Conservation (phyloP, 2,888 invertebrate species). For the Drosophila siamana region DNA sequence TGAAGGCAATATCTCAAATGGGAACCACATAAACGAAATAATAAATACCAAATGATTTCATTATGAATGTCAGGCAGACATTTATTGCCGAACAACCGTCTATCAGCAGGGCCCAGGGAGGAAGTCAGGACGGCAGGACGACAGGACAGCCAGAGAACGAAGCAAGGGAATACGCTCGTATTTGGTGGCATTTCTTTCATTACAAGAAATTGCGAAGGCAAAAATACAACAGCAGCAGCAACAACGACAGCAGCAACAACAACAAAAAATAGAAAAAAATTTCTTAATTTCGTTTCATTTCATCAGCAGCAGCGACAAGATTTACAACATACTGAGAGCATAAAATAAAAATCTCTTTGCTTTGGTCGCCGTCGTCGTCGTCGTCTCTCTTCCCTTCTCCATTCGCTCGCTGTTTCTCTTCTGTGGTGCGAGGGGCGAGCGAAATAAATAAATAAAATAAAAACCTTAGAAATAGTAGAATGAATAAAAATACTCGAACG, state of each 20-base stretch:
- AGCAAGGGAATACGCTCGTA: slow-evolving; percentile 1
- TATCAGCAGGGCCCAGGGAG: slow-evolving; percentile 12
- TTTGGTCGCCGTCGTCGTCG: slow-evolving; percentile 1
- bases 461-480: slow-evolving; percentile 67
- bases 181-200: slow-evolving; percentile 71
- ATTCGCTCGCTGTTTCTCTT: slow-evolving; percentile 10
- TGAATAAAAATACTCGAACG: slow-evolving; percentile 77
- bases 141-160: neutral
- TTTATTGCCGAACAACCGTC: slow-evolving; percentile 52
- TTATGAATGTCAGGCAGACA: slow-evolving; percentile 69
- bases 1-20: slow-evolving; percentile 75
- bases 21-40: slow-evolving; percentile 74
- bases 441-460: slow-evolving; percentile 70
- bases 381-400: slow-evolving; percentile 15
- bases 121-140: slow-evolving; percentile 1
- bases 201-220: slow-evolving; percentile 69
- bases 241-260: slow-evolving; percentile 21
- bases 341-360: slow-evolving; percentile 75
- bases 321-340: slow-evolving; percentile 76
- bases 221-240: slow-evolving; percentile 42
- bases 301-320: slow-evolving; percentile 75
- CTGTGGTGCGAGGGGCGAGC: slow-evolving; percentile 29
- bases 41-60: slow-evolving; percentile 79
- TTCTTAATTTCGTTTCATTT: slow-evolving; percentile 79
- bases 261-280: slow-evolving; percentile 49